Evolutionary conservation across 2,797 vertebrate genomes (phyloP).

Genomic region (Orientallactaga sibirica): DNA sequence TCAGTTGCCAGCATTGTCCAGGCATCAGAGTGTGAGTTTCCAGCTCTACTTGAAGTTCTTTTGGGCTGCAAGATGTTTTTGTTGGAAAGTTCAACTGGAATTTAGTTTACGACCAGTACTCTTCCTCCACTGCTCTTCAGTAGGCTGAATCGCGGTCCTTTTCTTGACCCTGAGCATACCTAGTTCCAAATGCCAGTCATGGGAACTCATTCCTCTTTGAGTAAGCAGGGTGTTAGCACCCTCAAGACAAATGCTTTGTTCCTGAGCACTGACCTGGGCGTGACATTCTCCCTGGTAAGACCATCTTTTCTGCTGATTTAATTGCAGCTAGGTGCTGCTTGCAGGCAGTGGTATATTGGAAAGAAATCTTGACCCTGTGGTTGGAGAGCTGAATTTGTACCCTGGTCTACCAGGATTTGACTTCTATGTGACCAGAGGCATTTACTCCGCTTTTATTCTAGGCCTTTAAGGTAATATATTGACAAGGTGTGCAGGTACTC

Average conservation of each 20-base stretch:
- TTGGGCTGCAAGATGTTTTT: conserved; percentile 57
- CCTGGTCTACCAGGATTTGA: background rate
- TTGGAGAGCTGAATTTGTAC: background rate
- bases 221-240: background rate
- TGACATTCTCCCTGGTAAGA: background rate
- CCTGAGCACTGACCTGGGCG: background rate
- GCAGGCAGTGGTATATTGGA: accelerated
- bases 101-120: background rate
- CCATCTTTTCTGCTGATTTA: background rate
- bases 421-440: background rate
- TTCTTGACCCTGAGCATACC: background rate
- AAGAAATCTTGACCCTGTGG: background rate
- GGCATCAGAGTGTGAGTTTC: background rate
- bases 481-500: accelerated
- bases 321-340: background rate
- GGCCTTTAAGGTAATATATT: accelerated
- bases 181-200: background rate
- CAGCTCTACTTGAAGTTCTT: background rate
- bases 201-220: background rate
- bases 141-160: background rate
- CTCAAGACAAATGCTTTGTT: background rate
- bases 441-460: background rate
- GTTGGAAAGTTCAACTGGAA: conserved; percentile 4
- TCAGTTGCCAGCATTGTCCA: background rate
- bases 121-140: background rate